phyloP scores from a whole-genome alignment of 2,797 vertebrate genomes.

The Halcyon chelicuti region DNA sequence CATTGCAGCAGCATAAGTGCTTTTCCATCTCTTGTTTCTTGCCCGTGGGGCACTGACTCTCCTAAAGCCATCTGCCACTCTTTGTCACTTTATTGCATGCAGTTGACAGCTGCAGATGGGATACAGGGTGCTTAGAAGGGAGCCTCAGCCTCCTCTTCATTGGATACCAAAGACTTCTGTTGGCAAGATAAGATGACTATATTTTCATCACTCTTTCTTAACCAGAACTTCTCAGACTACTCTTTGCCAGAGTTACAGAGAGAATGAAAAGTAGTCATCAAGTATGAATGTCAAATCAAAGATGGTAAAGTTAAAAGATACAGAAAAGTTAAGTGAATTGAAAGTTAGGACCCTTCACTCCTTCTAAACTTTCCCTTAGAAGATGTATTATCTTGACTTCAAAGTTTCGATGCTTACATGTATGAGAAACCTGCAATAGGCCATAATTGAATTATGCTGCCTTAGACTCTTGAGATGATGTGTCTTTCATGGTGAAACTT shows the following conservation, averaged over 20 bases:
- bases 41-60: background rate
- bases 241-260: background rate
- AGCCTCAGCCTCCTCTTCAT: background rate
- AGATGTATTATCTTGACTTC: background rate
- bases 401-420: background rate
- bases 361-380: background rate
- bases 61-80: slow-evolving; percentile 41
- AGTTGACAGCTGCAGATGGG: slow-evolving; percentile 52
- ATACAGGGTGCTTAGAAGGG: background rate
- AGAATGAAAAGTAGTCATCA: background rate
- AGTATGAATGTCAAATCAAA: background rate
- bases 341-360: background rate
- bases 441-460: background rate
- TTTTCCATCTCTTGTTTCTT: slow-evolving; percentile 28
- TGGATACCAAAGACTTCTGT: slow-evolving; percentile 13
- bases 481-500: background rate
- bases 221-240: background rate
- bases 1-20: background rate
- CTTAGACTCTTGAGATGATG: background rate
- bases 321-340: background rate
- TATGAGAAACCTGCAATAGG: background rate
- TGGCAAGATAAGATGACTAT: background rate
- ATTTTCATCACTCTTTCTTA: background rate
- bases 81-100: background rate
- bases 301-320: background rate